These are phyloP conservation scores for Nanorana parkeri DNA, from an alignment of 2,113 vertebrate genomes.

Conservation along the genomic window DNA sequence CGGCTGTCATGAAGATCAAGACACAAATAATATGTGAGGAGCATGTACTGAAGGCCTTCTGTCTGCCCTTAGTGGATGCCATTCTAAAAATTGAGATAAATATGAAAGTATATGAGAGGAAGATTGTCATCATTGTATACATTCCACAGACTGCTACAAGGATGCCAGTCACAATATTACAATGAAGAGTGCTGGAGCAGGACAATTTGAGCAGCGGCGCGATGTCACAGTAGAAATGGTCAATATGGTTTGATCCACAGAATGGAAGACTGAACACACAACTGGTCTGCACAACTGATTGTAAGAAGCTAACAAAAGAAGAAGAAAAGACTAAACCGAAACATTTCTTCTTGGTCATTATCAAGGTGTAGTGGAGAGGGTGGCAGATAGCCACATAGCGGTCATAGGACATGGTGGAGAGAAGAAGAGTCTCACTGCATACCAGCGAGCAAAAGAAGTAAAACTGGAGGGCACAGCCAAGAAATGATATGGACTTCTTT, in stretches of 20 bases:
- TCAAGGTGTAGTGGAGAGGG: conserved; percentile 3
- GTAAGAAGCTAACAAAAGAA: conserved; percentile 18
- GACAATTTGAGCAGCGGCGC: conserved; percentile 25
- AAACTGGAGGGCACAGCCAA: conserved; percentile 29
- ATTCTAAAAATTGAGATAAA: conserved; percentile 6
- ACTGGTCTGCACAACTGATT: neutral
- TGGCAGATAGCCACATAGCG: conserved; percentile 30
- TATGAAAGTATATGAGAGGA: conserved; percentile 19
- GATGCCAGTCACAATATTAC: neutral
- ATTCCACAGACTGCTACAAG: neutral
- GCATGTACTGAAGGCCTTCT: conserved; percentile 43
- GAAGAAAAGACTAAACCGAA: neutral
- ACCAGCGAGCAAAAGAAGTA: conserved; percentile 24
- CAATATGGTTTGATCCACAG: conserved; percentile 11
- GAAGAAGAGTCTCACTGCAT: conserved; percentile 10
- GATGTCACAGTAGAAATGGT: conserved; percentile 42
- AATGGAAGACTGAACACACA: conserved; percentile 27
- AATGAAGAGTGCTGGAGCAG: conserved; percentile 4
- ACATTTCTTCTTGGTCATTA: conserved; percentile 20
- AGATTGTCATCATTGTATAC: neutral
- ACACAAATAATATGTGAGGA: conserved; percentile 37
- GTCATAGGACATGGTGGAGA: conserved; percentile 34
- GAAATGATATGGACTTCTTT: conserved; percentile 5
- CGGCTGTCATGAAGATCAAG: neutral
- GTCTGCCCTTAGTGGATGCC: neutral